Conservation (phyloP, 2,113 vertebrate genomes). For the Gyps fulvus region DNA sequence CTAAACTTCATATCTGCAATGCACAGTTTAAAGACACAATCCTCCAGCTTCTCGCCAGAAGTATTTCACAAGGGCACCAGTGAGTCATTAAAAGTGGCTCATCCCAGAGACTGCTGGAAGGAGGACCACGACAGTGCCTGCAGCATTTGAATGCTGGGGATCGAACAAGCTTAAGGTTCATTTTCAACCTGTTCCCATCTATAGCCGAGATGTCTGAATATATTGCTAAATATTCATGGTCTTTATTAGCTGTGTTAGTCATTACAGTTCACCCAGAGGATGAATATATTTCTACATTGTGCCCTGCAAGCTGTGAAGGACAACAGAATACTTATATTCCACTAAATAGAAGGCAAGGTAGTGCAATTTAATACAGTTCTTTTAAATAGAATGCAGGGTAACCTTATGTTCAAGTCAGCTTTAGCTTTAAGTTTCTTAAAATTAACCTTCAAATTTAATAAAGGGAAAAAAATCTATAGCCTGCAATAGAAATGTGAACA, state of each 20-base stretch:
- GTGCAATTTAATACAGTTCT: neutral
- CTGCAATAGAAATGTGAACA: neutral
- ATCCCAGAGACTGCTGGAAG: neutral
- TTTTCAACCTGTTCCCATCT: neutral
- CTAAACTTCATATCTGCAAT: neutral
- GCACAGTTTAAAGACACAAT: no score
- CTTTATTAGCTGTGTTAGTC: neutral
- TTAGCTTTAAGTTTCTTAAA: neutral
- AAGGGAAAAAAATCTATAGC: neutral
- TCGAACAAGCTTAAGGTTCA: neutral
- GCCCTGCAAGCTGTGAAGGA: neutral
- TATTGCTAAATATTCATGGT: neutral
- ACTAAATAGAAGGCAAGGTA: neutral
- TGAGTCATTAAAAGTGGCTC: neutral
- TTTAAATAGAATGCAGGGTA: neutral
- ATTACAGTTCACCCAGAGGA: neutral
- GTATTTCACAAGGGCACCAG: neutral
- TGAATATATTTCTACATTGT: neutral
- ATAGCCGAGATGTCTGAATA: neutral
- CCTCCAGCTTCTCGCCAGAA: neutral
- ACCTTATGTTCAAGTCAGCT: neutral
- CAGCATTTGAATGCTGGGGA: neutral
- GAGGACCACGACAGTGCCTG: neutral
- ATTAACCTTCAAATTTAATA: neutral
- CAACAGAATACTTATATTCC: neutral